These are phyloP conservation scores for Bradypus variegatus DNA, from an alignment of 2,797 vertebrate species.

Conservation along the genomic window DNA sequence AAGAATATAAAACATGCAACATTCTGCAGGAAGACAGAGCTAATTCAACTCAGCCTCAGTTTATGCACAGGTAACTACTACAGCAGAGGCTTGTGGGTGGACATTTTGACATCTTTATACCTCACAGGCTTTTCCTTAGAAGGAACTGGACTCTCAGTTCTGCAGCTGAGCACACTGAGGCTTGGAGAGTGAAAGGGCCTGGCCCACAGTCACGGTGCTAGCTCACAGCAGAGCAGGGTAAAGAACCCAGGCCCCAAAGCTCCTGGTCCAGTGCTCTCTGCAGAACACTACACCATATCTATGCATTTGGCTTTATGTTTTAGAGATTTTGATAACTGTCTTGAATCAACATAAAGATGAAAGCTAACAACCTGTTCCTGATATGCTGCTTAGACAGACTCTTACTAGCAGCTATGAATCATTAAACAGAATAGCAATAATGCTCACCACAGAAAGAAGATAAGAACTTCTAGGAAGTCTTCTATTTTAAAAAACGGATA, in stretches of 20 bases:
- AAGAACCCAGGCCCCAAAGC: neutral
- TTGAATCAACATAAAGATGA: conserved; percentile 3
- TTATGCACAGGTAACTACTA: neutral
- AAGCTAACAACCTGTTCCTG: conserved; percentile 28
- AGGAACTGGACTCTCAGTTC: neutral
- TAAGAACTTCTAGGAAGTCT: conserved; percentile 7
- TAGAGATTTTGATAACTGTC: neutral
- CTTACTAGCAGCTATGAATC: conserved; percentile 30
- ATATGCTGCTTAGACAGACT: neutral
- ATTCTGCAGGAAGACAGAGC: neutral
- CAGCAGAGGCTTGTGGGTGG: neutral
- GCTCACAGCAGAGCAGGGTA: neutral
- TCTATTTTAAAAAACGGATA: conserved; percentile 16
- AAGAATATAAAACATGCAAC: neutral
- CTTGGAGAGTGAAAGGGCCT: neutral
- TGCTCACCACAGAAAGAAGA: neutral
- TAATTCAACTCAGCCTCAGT: neutral
- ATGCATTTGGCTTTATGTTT: neutral
- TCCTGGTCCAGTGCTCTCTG: neutral
- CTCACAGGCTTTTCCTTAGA: neutral
- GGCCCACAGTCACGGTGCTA: neutral
- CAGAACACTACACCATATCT: neutral
- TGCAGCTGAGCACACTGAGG: neutral
- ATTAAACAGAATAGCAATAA: conserved; percentile 24
- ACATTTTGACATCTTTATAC: conserved; percentile 1